Evolutionary conservation across 2,797 vertebrate genomes (phyloP).

Genomic region (Carduelis carduelis): DNA sequence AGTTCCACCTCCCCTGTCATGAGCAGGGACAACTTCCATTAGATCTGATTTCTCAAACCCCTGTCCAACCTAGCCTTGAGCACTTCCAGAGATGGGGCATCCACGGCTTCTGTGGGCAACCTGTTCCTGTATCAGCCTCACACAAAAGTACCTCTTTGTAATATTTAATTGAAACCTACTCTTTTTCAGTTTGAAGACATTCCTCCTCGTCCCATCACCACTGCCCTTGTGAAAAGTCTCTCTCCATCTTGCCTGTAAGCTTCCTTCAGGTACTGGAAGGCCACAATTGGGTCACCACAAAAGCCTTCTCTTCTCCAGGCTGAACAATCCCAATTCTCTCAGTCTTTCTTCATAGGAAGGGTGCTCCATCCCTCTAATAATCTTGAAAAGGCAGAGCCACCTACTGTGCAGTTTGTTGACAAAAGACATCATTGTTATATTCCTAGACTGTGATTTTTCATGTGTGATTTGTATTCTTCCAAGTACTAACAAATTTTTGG

Average conservation of each 20-base stretch:
- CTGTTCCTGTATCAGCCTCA: background rate
- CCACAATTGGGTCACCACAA: background rate
- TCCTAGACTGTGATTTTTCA: background rate
- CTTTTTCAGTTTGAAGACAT: background rate
- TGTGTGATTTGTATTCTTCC: background rate
- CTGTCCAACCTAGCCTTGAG: background rate
- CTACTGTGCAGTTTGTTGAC: background rate
- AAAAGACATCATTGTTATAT: background rate
- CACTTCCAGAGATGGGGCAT: fast-evolving
- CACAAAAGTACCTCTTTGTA: background rate
- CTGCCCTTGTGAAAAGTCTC: background rate
- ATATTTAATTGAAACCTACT: background rate
- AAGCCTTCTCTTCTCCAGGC: background rate
- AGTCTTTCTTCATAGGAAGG: background rate
- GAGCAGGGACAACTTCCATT: background rate
- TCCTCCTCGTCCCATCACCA: background rate
- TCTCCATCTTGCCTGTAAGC: background rate
- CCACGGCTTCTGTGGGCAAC: background rate
- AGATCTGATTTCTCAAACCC: background rate
- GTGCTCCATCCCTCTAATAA: background rate
- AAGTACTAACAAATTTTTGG: background rate
- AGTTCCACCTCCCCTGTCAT: too few species aligned
- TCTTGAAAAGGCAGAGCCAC: background rate
- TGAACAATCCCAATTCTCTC: background rate
- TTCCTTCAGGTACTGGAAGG: background rate